phyloP scores from a whole-genome alignment of 2,113 vertebrate species.

The Mormyrus lacerda region DNA sequence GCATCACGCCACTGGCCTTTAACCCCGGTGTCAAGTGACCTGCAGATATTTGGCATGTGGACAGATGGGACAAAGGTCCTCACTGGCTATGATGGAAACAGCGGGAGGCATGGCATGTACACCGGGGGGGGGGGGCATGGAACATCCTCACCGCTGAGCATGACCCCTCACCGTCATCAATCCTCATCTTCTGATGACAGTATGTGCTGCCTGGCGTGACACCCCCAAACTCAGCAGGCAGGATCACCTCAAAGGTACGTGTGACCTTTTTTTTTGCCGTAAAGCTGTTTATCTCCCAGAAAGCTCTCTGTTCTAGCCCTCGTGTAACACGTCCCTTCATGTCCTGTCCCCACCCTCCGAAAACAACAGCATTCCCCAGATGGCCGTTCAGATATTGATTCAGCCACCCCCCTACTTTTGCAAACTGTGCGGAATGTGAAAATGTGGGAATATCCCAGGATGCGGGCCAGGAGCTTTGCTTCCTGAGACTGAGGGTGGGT shows the following conservation, averaged over 20 bases:
- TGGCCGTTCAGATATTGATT: neutral
- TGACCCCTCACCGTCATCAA: neutral
- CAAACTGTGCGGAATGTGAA: neutral
- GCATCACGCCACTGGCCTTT: neutral
- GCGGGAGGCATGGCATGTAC: neutral
- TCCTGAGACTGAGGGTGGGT: neutral
- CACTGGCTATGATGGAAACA: neutral
- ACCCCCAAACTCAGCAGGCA: neutral
- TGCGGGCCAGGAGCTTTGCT: neutral
- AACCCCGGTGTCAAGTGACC: neutral
- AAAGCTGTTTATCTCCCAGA: neutral
- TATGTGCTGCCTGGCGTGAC: neutral
- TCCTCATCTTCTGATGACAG: neutral
- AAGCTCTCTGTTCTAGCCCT: neutral
- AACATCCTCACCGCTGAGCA: neutral
- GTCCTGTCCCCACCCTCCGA: neutral
- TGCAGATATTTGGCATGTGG: slow-evolving; percentile 29
- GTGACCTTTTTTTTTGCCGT: neutral
- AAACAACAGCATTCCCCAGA: slow-evolving; percentile 1
- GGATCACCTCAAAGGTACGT: neutral
- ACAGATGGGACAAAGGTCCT: neutral
- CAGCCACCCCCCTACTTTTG: neutral
- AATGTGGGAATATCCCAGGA: neutral
- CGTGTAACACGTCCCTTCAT: neutral
- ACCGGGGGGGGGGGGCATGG: slow-evolving; percentile 6